Evolutionary conservation across 2,888 invertebrate species (phyloP).

Genomic region (Baronia brevicornis): DNA sequence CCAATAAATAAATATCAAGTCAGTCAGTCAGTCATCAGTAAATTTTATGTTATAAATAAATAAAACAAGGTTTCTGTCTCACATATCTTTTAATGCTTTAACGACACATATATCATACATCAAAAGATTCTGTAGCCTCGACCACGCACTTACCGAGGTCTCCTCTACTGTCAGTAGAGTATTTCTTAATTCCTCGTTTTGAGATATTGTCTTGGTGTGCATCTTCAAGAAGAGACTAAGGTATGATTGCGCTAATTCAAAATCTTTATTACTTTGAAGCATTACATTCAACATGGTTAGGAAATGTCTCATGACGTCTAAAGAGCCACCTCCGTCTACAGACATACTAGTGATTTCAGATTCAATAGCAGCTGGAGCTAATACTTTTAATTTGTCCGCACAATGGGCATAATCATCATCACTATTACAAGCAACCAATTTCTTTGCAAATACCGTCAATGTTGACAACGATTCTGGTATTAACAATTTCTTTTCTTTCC

Average conservation of each 20-base stretch:
- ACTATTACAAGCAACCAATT: slow-evolving; percentile 68
- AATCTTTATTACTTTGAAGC: slow-evolving; percentile 85
- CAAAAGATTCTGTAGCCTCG: slow-evolving; percentile 79
- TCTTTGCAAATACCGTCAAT: slow-evolving; percentile 81
- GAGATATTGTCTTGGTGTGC: slow-evolving; percentile 78
- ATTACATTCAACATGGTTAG: slow-evolving; percentile 82
- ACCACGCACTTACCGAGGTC: slow-evolving; percentile 79
- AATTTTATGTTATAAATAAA: too few species aligned
- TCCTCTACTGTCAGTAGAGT: slow-evolving; percentile 75
- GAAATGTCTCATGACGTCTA: slow-evolving; percentile 84
- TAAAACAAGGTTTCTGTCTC: slow-evolving; percentile 25
- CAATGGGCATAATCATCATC: slow-evolving; percentile 72
- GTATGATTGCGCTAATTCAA: slow-evolving; percentile 94
- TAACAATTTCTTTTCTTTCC: slow-evolving; percentile 66
- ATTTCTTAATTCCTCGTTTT: slow-evolving; percentile 69
- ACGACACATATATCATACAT: slow-evolving; percentile 86
- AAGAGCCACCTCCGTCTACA: slow-evolving; percentile 82
- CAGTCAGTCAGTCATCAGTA: too few species aligned
- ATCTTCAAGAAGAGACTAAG: slow-evolving; percentile 90
- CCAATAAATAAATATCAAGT: slow-evolving; percentile 11
- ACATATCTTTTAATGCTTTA: slow-evolving; percentile 81
- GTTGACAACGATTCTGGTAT: slow-evolving; percentile 77
- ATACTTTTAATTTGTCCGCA: slow-evolving; percentile 77
- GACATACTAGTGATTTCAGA: slow-evolving; percentile 88
- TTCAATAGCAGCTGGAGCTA: slow-evolving; percentile 91